phyloP scores from a whole-genome alignment of 2,113 vertebrate genomes.

The Plecotus auritus region DNA sequence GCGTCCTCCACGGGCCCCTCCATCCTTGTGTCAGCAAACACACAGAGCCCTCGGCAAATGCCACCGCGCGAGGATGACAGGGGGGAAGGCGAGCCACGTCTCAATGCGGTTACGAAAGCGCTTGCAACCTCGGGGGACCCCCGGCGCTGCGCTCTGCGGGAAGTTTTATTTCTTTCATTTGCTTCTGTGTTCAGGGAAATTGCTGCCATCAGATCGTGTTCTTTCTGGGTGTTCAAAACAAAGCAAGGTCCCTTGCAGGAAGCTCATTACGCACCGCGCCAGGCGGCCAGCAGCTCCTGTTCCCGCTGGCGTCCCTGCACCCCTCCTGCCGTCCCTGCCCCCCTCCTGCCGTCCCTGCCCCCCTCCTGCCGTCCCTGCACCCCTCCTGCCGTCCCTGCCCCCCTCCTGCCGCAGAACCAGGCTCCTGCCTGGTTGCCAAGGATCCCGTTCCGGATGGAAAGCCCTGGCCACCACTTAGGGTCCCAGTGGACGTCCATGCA shows the following conservation, averaged over 20 bases:
- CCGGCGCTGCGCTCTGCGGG: neutral
- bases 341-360: no score
- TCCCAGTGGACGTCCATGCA: neutral
- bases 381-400: no score
- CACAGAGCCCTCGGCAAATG: neutral
- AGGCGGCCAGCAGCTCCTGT: slow-evolving; percentile 1
- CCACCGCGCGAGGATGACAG: neutral
- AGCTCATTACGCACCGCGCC: slow-evolving; percentile 32
- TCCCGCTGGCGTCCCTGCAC: neutral
- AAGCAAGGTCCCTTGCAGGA: neutral
- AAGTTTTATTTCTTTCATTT: neutral
- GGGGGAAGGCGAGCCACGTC: neutral
- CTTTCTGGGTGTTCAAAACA: neutral
- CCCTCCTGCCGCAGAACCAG: neutral
- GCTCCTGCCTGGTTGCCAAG: neutral
- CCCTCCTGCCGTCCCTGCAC: no score
- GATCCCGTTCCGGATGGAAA: neutral
- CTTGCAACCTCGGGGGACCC: neutral
- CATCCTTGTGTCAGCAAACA: neutral
- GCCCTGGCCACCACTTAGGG: neutral
- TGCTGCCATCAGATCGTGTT: neutral
- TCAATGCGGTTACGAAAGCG: neutral
- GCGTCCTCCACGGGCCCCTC: neutral
- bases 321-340: no score
- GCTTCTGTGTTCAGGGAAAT: neutral